Percentiles rank a stretch among this genome's conserved stretches.
phyloP scores from a whole-genome alignment of 2,113 vertebrate genomes.

The Antechinus flavipes region DNA sequence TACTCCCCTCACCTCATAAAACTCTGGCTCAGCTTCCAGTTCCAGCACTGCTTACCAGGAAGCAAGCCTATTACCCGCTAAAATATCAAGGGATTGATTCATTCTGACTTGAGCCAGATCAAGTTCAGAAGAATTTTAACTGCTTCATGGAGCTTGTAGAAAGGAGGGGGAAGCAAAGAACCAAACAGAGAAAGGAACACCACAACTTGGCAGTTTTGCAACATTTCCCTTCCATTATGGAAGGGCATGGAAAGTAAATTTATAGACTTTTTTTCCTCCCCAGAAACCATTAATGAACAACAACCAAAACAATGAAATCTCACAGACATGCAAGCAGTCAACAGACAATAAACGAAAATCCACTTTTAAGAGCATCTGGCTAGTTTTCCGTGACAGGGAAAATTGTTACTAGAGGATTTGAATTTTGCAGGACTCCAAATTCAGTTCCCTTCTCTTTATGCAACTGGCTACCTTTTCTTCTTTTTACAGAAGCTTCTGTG shows the following conservation, averaged over 20 bases:
- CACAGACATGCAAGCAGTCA: not conserved
- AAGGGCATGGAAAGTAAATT: not conserved
- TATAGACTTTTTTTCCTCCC: not conserved
- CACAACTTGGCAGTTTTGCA: not conserved
- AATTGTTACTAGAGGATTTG: conserved; percentile 46
- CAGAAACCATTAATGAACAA: conserved; percentile 18
- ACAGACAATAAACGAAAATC: conserved; percentile 10
- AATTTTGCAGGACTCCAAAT: conserved; percentile 39
- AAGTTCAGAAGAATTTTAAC: conserved; percentile 54
- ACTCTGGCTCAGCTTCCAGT: conserved; percentile 16
- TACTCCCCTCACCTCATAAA: not conserved
- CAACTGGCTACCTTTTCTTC: conserved; percentile 46
- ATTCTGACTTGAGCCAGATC: conserved; percentile 49
- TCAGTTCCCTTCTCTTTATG: conserved; percentile 35
- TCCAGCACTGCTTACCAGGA: conserved; percentile 36
- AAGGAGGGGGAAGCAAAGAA: conserved; percentile 35
- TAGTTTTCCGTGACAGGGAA: conserved; percentile 17
- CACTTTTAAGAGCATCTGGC: conserved; percentile 45
- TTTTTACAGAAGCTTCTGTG: not conserved
- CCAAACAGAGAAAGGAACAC: conserved; percentile 32
- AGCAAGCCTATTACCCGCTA: conserved; percentile 21
- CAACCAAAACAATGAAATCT: not conserved
- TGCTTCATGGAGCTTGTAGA: conserved; percentile 47
- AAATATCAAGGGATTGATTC: conserved; percentile 56
- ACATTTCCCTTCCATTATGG: conserved; percentile 9